A percentile compares a stretch with the other conserved stretches of the same genome.
phyloP scores from a whole-genome alignment of 2,888 invertebrate genomes.

The Nineta flava region DNA sequence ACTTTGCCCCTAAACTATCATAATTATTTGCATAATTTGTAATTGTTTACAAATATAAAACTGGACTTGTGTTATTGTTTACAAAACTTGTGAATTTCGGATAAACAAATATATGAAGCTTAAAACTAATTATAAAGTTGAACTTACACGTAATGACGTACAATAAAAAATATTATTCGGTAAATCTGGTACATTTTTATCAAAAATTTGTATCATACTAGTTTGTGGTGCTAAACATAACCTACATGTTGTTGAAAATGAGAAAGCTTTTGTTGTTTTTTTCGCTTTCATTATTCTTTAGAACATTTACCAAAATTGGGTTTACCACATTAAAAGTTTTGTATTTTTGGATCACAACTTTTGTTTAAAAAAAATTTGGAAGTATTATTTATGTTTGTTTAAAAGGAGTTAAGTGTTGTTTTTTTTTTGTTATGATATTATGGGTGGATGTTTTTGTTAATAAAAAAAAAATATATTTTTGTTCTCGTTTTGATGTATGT shows the following conservation, averaged over 20 bases:
- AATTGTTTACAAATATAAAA: background rate
- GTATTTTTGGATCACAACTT: background rate
- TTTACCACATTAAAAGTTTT: background rate
- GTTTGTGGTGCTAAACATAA: constrained; percentile 7
- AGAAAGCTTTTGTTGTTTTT: constrained; percentile 3
- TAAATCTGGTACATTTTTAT: constrained; percentile 15
- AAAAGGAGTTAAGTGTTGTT: too few relatives aligned
- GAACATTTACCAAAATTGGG: background rate
- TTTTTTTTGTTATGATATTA: too few relatives aligned
- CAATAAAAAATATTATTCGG: constrained; percentile 17
- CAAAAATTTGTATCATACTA: constrained; percentile 12
- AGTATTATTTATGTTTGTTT: background rate
- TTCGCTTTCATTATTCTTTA: background rate
- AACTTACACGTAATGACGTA: constrained; percentile 18
- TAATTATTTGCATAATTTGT: background rate
- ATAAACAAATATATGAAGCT: too few relatives aligned
- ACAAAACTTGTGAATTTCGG: too few relatives aligned
- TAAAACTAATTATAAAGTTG: background rate
- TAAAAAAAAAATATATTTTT: too few relatives aligned
- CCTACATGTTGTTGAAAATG: constrained; percentile 5
- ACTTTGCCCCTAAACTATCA: background rate
- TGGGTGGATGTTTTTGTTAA: too few relatives aligned
- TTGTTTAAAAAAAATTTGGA: background rate
- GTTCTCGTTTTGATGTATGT: too few relatives aligned
- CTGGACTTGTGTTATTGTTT: background rate